These are phyloP conservation scores for Andinoacara biseriatus DNA, from an alignment of 2,113 vertebrate species.

Conservation along the genomic window DNA sequence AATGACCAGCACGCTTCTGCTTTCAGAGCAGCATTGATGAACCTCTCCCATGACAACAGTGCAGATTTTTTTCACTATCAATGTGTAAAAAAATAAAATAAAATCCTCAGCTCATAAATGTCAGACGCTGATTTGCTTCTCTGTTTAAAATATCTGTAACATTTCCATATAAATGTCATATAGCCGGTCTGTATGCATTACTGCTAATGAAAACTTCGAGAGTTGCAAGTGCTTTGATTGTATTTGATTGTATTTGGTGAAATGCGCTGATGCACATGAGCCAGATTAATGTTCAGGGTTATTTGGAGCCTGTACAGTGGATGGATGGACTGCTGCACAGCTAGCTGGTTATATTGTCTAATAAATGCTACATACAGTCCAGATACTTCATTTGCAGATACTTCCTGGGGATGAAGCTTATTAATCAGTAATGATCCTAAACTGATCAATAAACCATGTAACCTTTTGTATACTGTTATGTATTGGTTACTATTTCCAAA, in stretches of 20 bases:
- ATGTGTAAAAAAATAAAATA: not conserved
- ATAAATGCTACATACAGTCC: not conserved
- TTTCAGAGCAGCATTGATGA: conserved; percentile 27
- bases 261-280: not conserved
- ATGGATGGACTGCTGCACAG: not conserved
- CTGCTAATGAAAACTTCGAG: conserved; percentile 14
- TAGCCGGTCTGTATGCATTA: not conserved
- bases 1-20: conserved; percentile 30
- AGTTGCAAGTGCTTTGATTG: conserved; percentile 20
- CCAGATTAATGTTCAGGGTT: not conserved
- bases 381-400: not conserved
- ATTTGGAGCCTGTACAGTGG: not conserved
- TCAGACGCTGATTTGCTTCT: not conserved
- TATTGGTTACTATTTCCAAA: too few species aligned
- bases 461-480: too few species aligned
- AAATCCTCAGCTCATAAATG: not conserved
- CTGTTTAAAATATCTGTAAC: not conserved
- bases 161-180: conserved; percentile 28
- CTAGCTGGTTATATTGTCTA: not conserved
- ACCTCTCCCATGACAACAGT: conserved; percentile 2
- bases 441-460: too few species aligned
- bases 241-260: conserved; percentile 9
- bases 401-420: too few species aligned
- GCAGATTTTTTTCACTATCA: not conserved
- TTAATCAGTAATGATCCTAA: too few species aligned